phyloP scores from a whole-genome alignment of 2,113 vertebrate genomes.

The Rhea pennata region DNA sequence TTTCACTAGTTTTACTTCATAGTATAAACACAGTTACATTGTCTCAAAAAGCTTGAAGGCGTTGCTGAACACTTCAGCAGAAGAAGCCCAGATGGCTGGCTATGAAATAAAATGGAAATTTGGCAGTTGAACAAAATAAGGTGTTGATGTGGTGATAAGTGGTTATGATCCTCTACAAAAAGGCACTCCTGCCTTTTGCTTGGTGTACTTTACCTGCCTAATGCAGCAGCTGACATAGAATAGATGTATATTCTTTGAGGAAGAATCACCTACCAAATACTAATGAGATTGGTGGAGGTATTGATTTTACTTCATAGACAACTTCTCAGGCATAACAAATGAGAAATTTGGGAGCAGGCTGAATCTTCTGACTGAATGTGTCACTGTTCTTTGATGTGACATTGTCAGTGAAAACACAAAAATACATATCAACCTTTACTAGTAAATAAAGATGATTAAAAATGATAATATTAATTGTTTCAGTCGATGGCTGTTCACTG shows the following conservation, averaged over 20 bases:
- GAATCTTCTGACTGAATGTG: not conserved
- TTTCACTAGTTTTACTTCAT: not conserved
- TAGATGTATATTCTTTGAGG: not conserved
- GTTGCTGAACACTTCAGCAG: not conserved
- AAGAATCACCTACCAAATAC: not conserved
- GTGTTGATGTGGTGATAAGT: not conserved
- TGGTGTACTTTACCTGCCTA: not conserved
- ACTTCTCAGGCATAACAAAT: not conserved
- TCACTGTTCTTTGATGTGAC: not conserved
- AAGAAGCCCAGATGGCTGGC: not conserved
- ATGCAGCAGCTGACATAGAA: not conserved
- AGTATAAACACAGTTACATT: rapidly evolving
- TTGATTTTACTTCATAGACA: not conserved
- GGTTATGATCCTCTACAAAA: not conserved
- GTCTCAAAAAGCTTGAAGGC: not conserved
- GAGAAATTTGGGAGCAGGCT: not conserved
- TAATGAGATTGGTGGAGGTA: not conserved
- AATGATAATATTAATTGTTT: not conserved
- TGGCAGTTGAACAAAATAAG: not conserved
- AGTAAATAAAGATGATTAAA: not conserved
- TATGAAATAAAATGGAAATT: not conserved
- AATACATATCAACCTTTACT: not conserved
- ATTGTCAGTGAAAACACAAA: not conserved
- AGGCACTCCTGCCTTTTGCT: not conserved
- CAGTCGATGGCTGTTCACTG: not conserved